Evolutionary conservation across 2,797 vertebrate genomes (phyloP), one percentile per base, ranked within the genome.

Genomic region (Bryconaethiops microstoma): DNA sequence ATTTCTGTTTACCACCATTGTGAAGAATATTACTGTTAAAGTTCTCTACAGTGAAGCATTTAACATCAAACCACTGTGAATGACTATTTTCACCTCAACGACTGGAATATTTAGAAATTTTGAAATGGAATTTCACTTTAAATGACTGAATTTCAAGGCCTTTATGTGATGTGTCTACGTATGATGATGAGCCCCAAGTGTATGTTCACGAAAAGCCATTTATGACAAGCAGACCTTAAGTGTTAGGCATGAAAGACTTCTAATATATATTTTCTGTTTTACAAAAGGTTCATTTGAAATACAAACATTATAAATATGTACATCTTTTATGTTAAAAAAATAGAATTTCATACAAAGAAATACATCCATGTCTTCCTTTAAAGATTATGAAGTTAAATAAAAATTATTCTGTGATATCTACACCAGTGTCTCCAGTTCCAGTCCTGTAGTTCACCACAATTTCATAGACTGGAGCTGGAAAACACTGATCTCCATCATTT

Each of bases 291-390:
- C 73, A 42, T 67, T 85, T 68, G 64, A 85, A 88, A 87, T 79
- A 63, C 72, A 17, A 79, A 89, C 87, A 86, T 82, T 84, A 85
- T 80, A 87, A 82, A 90, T 85, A 77, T 86, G 59, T 76, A 83
- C 83, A 87, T 76, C 84, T 64, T 79, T 87, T 88, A 88, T 89
- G 74, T 90, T 94, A 95, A 48, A 95, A 95, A 95, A 95, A 95
- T 95, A 95, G 87, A 95, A 92, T 94, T 92, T 94, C 85, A 89
- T 86, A 84, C 89, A 86, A 82, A 23, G 86, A 84, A 89, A 85
- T 88, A 90, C 82, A 87, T 89, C 90, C 79, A 87, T 81, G 67
- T 64, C 63, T 89, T 89, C 83, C 29, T 79, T 78, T 64, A 80
- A 79, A 84, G 83, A 86, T 77, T 85, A 88, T 84, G 71, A 45